Evolutionary conservation across 2,113 vertebrate species (phyloP).

Genomic region (Syngnathoides biaculeatus): DNA sequence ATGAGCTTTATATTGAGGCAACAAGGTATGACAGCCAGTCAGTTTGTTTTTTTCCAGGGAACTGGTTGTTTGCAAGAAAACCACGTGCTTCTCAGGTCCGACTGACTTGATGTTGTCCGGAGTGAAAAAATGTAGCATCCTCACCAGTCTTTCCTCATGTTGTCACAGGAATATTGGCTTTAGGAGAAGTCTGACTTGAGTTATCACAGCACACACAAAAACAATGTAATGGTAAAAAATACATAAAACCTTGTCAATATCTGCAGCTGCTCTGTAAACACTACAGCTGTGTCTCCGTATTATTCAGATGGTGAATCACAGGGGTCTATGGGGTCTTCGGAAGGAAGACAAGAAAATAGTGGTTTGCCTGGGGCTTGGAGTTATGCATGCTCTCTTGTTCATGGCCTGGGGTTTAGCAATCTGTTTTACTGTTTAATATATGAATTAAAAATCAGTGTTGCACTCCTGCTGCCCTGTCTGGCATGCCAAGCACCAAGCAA

Average conservation of each 20-base stretch:
- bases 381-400: constrained; percentile 49
- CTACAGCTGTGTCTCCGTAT: constrained; percentile 3
- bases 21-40: too few relatives aligned
- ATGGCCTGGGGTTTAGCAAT: constrained; percentile 69
- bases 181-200: neutral
- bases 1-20: too few relatives aligned
- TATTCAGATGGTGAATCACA: constrained; percentile 31
- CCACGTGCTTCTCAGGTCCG: too few relatives aligned
- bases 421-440: constrained; percentile 73
- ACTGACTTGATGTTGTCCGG: too few relatives aligned
- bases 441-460: constrained; percentile 71
- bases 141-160: too few relatives aligned
- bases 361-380: constrained; percentile 29
- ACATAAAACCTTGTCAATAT: neutral
- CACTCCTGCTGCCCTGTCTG: constrained; percentile 40
- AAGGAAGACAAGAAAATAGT: constrained; percentile 15
- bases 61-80: too few relatives aligned
- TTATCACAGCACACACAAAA: neutral
- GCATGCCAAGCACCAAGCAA: constrained; percentile 28
- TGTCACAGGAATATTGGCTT: too few relatives aligned
- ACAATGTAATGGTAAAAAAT: neutral
- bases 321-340: constrained; percentile 17
- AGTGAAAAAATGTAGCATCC: too few relatives aligned
- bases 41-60: too few relatives aligned
- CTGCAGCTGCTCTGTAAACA: neutral